Evolutionary conservation across 2,113 vertebrate genomes (phyloP), one percentile per base, ranked within the genome.

Genomic region (Grammomys dolichurus): DNA sequence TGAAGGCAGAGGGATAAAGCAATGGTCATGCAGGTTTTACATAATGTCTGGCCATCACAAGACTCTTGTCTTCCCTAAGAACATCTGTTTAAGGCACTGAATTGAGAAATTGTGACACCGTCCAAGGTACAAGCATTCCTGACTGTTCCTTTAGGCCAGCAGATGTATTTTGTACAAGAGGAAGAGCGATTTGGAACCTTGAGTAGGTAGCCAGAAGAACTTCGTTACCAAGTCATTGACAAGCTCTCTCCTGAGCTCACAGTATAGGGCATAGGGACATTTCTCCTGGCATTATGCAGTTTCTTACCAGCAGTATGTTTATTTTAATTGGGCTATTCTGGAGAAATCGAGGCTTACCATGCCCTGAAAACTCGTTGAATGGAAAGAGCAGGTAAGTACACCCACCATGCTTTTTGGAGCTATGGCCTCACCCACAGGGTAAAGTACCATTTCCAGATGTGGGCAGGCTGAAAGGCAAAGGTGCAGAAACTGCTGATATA

Each of bases 121-220:
- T 77, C 13, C 40, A 91, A 94, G 58, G 70, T 88, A 40, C 4
- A 91, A 91, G 33, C 2, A 0, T 96, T 97, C 82, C 89, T 60
- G 93, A 46, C 40, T 87, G 86, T 3, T 69, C 13, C 46, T 82
- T 95, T 90, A 43, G 81, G 73, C 60, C 93, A 95, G 51, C n/a
- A 65, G 82, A 51, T 91, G 48, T 6, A 69, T 81, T 96, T 58
- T 90, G 63, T 70, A 46, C 60, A 87, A 93, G 87, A 88, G 67
- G 90, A 92, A 70, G 85, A 80, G 17, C 69, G 31, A 56, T 75
- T 36, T 90, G n/a, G 70, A 94, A 43, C 90, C 46, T 11, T 80
- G 70, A 33, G 78, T 46, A 69, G 75, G 75, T 72, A 84, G 92
- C 20, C 7, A 75, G n/a, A 63, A 46, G 40, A 87, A 63, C n/a